Evolutionary conservation across 2,888 invertebrate genomes (phyloP).

Genomic region (Lycia hirtaria): DNA sequence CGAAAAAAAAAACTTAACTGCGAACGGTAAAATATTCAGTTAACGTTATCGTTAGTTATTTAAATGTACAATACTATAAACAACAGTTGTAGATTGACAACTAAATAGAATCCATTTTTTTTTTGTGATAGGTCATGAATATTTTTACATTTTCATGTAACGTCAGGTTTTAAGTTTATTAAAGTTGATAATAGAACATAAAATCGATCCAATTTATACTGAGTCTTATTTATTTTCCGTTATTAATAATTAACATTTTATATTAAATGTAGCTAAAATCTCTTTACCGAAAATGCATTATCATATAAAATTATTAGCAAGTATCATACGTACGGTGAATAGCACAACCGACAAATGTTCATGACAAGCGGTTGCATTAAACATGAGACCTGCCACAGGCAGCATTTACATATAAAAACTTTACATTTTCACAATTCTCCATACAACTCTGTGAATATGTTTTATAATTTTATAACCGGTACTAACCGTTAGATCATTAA

Average conservation of each 20-base stretch:
- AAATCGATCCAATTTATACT: too few relatives aligned
- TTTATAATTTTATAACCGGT: slow-evolving; percentile 46
- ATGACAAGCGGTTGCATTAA: slow-evolving; percentile 79
- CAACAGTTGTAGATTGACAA: too few relatives aligned
- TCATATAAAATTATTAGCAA: slow-evolving; percentile 23
- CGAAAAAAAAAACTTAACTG: too few relatives aligned
- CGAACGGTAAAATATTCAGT: too few relatives aligned
- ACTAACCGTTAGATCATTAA: slow-evolving; percentile 51
- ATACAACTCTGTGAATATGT: slow-evolving; percentile 15
- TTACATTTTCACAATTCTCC: slow-evolving; percentile 41
- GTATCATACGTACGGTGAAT: slow-evolving; percentile 59
- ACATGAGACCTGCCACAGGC: slow-evolving; percentile 77
- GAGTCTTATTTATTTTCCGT: neutral
- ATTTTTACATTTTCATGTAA: too few relatives aligned
- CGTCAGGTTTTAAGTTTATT: too few relatives aligned
- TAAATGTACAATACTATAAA: too few relatives aligned
- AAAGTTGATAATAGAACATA: too few relatives aligned
- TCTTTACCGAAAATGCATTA: slow-evolving; percentile 1
- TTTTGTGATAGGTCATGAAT: too few relatives aligned
- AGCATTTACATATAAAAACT: slow-evolving; percentile 72
- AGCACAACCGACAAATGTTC: slow-evolving; percentile 82
- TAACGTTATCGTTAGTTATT: too few relatives aligned
- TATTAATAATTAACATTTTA: neutral
- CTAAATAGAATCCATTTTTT: too few relatives aligned
- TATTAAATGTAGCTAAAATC: neutral